A percentile compares a stretch with the other conserved stretches of the same genome.
These are phyloP conservation scores for Acanthurus tractus DNA, from an alignment of 2,797 vertebrate genomes.

Conservation along the genomic window DNA sequence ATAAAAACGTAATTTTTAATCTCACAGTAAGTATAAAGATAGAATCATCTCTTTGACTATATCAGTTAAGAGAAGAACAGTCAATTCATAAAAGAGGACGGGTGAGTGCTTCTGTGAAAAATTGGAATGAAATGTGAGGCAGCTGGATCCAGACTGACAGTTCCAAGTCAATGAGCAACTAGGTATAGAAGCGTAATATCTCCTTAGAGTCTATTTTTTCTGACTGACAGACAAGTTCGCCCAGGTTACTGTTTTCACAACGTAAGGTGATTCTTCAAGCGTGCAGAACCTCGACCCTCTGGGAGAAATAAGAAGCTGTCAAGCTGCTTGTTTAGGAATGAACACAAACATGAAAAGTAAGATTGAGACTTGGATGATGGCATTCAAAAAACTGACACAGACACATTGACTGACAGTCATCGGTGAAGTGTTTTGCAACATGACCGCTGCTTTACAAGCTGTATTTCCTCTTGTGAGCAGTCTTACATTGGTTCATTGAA, in stretches of 20 bases:
- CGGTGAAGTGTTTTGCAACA: constrained; percentile 34
- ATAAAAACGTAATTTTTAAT: constrained; percentile 23
- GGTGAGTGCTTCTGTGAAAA: constrained; percentile 69
- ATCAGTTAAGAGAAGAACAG: constrained; percentile 60
- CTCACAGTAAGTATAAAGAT: constrained; percentile 42
- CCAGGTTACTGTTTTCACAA: constrained; percentile 74
- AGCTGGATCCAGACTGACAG: constrained; percentile 78
- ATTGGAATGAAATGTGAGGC: constrained; percentile 71
- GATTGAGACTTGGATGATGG: constrained; percentile 59
- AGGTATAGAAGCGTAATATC: constrained; percentile 90
- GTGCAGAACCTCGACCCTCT: constrained; percentile 63
- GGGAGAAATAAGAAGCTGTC: constrained; percentile 73
- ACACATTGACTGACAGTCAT: constrained; percentile 48
- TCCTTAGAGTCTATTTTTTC: constrained; percentile 89
- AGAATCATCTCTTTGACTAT: constrained; percentile 47
- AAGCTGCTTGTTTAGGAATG: constrained; percentile 64
- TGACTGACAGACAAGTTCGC: constrained; percentile 89
- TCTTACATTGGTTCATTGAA: constrained; percentile 51
- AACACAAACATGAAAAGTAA: constrained; percentile 59
- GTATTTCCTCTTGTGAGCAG: constrained; percentile 39
- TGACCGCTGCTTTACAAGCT: constrained; percentile 21
- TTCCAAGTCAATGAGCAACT: constrained; percentile 88
- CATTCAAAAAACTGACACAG: constrained; percentile 46
- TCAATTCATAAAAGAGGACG: constrained; percentile 46
- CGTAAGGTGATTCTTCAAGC: constrained; percentile 70